phyloP scores from a whole-genome alignment of 2,888 invertebrate genomes.

The Mycalesis mineus region DNA sequence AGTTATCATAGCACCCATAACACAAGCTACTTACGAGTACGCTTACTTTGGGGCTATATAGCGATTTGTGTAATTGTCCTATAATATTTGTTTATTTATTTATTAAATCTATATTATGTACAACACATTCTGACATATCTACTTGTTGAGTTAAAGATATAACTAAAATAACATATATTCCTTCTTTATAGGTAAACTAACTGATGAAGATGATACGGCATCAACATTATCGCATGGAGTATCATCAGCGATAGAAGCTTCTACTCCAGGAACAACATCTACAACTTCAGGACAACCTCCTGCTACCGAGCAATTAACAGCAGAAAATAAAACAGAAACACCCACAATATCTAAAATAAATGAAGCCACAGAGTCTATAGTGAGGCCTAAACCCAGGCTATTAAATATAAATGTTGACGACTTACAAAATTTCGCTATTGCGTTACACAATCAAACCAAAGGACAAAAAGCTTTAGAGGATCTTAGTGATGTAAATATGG shows the following conservation, averaged over 20 bases:
- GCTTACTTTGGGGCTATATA: no score
- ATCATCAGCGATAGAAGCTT: conserved; percentile 28
- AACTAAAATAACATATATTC: no score
- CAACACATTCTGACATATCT: no score
- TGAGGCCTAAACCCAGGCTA: conserved; percentile 55
- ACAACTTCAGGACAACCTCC: conserved; percentile 34
- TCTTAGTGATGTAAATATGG: conserved; percentile 88
- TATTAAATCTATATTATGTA: no score
- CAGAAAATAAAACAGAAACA: conserved; percentile 37
- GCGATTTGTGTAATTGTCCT: no score
- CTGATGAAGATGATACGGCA: conserved; percentile 54
- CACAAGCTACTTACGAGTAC: no score
- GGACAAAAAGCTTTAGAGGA: conserved; percentile 68
- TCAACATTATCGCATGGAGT: conserved; percentile 26
- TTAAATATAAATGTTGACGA: conserved; percentile 67
- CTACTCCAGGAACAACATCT: conserved; percentile 23
- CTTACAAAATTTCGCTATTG: conserved; percentile 63
- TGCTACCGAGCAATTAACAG: conserved; percentile 30
- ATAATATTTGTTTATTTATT: no score
- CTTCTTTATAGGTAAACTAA: conserved; percentile 61
- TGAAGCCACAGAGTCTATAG: conserved; percentile 37
- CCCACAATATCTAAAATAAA: conserved; percentile 33
- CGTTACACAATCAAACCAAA: conserved; percentile 61
- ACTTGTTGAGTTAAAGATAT: no score
- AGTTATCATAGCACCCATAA: no score